Base-by-base conservation (phyloP, 2,888 invertebrate species). In the Camptogramma bilineatum region DNA sequence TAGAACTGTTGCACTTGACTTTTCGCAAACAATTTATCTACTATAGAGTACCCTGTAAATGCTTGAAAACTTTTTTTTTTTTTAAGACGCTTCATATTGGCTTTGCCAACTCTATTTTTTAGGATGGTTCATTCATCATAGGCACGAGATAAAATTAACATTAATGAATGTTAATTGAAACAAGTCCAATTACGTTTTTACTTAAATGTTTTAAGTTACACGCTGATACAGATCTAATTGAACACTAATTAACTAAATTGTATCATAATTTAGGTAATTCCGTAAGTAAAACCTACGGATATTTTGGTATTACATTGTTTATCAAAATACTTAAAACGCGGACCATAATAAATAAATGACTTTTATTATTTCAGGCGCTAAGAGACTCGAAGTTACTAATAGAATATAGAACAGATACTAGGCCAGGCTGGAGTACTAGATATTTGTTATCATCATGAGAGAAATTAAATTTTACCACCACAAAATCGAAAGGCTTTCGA, bases 211-310 rank as follows among this genome's bases (percentile, higher is more conserved):
- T 76, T 71, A 64, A 67, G 79, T 74, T 71, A 78, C 75, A 75
- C 69, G 70, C 64, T 82, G 87, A 87, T 87, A 83, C 31, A 39
- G 65, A 88, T 88, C 87, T 83, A 68, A 76, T 69, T 79, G 76
- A 79, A 77, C 78, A 82, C 82, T 83, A 84, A 82, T 79, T 71
- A 72, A 69, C 70, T 73, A 68, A 71, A 73, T 78, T 72, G 77
- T 77, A 74, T 75, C 75, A 77, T 74, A 72, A 64, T 75, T 67
- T 19, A 31, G 31, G 16, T 16, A 13, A 44, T 17, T 7, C 17
- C 16, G 16, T 44, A 44, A 7, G 34, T 13, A 39, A 44, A 44
- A 44, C 2, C 17, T 44, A 44, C 17, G 17, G 8, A 44, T 17
- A 16, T 17, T 44, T 44, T 44, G 13, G 13, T 13, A 4, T 39